Conservation (phyloP, 2,113 vertebrate species). For the Pantherophis guttatus region DNA sequence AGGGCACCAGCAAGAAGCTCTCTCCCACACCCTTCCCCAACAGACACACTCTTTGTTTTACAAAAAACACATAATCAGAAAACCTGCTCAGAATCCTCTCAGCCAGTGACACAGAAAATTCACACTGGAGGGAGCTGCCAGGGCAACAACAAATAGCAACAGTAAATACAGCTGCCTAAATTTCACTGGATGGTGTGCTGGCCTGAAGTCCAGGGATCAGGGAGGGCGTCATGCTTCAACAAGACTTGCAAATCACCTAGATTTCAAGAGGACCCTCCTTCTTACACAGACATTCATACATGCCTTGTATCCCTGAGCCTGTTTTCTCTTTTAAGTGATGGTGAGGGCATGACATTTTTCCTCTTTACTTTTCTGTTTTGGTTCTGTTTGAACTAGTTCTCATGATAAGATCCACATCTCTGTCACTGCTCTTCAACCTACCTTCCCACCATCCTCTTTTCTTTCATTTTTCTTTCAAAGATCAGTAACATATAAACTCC, state of each 20-base stretch:
- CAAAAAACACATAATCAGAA: constrained; percentile 80
- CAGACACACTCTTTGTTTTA: constrained; percentile 31
- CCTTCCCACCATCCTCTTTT: background rate
- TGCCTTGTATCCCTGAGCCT: background rate
- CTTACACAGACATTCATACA: constrained; percentile 1
- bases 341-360: fast-evolving
- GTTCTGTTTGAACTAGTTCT: background rate
- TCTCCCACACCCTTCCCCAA: background rate
- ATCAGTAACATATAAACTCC: background rate
- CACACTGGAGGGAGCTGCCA: constrained; percentile 81
- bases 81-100: constrained; percentile 88
- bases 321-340: background rate
- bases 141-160: constrained; percentile 88
- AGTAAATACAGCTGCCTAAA: constrained; percentile 86
- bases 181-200: constrained; percentile 46
- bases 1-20: constrained; percentile 48
- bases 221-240: constrained; percentile 60
- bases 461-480: background rate
- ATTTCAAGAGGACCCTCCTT: background rate
- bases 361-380: background rate
- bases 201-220: constrained; percentile 64
- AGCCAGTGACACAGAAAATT: constrained; percentile 95
- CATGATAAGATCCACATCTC: background rate
- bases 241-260: constrained; percentile 44
- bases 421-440: background rate